These are phyloP conservation scores for Lapara coniferarum DNA, from an alignment of 2,888 invertebrate genomes.

Conservation along the genomic window DNA sequence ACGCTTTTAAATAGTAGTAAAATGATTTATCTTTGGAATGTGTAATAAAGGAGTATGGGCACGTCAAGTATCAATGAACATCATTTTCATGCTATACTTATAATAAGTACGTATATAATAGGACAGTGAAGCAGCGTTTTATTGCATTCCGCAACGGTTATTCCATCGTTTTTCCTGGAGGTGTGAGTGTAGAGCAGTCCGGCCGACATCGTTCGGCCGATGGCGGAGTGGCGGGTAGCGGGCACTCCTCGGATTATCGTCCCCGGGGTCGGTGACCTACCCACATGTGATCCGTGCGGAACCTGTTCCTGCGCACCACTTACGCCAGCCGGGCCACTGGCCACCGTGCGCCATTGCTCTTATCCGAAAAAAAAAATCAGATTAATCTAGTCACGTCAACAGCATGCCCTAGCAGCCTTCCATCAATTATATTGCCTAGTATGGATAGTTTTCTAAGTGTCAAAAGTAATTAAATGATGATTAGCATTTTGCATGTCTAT, in stretches of 20 bases:
- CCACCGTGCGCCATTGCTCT: conserved; percentile 37
- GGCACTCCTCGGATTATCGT: conserved; percentile 63
- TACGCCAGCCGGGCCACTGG: conserved; percentile 56
- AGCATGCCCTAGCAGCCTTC: background rate
- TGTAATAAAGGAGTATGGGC: background rate
- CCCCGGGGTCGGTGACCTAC: conserved; percentile 70
- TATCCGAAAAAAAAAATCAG: conserved; percentile 21
- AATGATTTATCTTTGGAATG: no score
- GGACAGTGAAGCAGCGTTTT: conserved; percentile 15
- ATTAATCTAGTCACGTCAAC: conserved; percentile 24
- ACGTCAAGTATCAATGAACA: background rate
- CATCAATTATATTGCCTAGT: background rate
- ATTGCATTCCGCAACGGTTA: conserved; percentile 33
- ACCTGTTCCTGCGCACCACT: conserved; percentile 77
- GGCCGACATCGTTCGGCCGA: conserved; percentile 38
- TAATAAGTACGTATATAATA: background rate
- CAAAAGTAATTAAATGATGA: background rate
- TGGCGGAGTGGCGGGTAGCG: conserved; percentile 52
- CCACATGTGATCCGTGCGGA: conserved; percentile 74
- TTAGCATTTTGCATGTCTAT: conserved; percentile 14
- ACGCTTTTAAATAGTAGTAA: no score
- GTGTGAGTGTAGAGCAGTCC: conserved; percentile 34
- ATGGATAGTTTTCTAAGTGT: background rate
- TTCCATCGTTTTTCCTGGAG: conserved; percentile 42
- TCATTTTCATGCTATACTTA: background rate